phyloP scores from a whole-genome alignment of 2,113 vertebrate genomes.

The Canis aureus region DNA sequence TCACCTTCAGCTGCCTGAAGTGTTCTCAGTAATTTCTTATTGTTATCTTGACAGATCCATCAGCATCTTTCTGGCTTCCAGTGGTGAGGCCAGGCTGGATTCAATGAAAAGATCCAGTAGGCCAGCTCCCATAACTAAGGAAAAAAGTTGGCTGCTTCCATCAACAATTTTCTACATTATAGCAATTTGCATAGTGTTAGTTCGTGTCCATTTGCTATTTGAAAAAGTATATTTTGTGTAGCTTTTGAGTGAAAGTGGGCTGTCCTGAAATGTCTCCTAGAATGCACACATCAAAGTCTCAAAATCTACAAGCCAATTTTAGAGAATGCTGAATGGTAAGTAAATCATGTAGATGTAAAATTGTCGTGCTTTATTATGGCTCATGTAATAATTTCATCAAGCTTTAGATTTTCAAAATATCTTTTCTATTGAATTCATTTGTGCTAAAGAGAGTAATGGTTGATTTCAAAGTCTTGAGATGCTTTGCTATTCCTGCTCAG shows the following conservation, averaged over 20 bases:
- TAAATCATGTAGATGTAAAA: background rate
- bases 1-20: background rate
- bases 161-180: background rate
- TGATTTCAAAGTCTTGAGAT: constrained; percentile 31
- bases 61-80: background rate
- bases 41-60: background rate
- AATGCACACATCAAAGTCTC: background rate
- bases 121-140: background rate
- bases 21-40: background rate
- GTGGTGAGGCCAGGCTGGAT: background rate
- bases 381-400: background rate
- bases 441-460: constrained; percentile 42
- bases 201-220: background rate
- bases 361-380: background rate
- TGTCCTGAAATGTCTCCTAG: background rate
- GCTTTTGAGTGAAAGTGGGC: background rate
- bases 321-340: background rate
- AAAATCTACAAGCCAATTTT: background rate
- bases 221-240: background rate
- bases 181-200: background rate
- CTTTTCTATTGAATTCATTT: constrained; percentile 66
- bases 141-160: background rate
- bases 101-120: background rate
- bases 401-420: constrained; percentile 8
- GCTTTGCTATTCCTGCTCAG: background rate